A percentile compares a stretch with the other conserved stretches of the same genome.
Conservation (phyloP, 1,140 invertebrate species). For the Geopemphigus sp. region DNA sequence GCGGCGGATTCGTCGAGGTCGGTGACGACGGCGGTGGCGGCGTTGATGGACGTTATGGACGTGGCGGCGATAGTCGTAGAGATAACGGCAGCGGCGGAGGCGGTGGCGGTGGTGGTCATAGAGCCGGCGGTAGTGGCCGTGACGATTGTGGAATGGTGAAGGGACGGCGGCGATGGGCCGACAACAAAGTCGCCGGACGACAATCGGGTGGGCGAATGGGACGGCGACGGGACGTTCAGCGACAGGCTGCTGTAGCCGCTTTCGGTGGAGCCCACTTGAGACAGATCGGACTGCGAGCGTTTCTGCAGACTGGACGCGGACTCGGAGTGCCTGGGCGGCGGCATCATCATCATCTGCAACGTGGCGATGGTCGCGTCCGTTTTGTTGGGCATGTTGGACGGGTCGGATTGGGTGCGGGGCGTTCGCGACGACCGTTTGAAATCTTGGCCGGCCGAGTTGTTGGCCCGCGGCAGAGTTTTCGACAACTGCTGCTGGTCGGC, state of each 20-base stretch:
- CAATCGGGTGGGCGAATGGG: conserved; percentile 46
- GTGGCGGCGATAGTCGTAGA: not conserved
- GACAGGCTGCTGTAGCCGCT: conserved; percentile 51
- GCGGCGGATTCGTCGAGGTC: conserved; percentile 18
- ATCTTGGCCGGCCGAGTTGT: conserved; percentile 2
- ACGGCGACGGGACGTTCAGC: conserved; percentile 47
- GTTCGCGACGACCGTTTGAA: conserved; percentile 51
- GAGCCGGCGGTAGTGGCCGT: not conserved
- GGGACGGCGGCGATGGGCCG: not conserved
- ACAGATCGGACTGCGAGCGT: conserved; percentile 50
- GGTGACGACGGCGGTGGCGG: not conserved
- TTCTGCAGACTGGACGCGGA: conserved; percentile 38
- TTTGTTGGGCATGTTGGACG: conserved; percentile 50
- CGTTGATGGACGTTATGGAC: too few species aligned
- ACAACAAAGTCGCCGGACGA: not conserved
- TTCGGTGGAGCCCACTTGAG: conserved; percentile 50
- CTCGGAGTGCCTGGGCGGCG: not conserved
- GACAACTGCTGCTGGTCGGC: conserved; percentile 47
- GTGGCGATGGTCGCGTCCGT: not conserved
- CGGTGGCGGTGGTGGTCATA: not conserved
- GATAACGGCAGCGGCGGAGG: not conserved
- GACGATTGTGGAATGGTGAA: not conserved
- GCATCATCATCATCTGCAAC: conserved; percentile 27
- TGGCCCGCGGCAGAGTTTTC: conserved; percentile 51
- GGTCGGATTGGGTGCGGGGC: conserved; percentile 54